Conservation (phyloP, 2,888 invertebrate species). For the Coecobrya sp. region DNA sequence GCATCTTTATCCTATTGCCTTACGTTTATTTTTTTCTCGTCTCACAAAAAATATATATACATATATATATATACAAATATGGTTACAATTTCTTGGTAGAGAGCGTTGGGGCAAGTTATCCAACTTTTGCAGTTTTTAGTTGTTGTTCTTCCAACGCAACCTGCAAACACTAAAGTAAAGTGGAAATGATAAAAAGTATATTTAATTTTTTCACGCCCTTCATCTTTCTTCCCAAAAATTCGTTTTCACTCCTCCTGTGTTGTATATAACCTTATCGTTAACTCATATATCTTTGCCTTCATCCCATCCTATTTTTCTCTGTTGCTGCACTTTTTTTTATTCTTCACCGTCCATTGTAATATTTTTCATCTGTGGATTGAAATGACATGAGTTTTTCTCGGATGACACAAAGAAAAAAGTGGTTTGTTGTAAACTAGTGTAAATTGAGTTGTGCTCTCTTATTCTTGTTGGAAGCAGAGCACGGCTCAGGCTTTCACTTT, state of each 20-base stretch:
- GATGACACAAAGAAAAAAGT: constrained; percentile 36
- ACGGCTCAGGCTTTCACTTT: constrained; percentile 38
- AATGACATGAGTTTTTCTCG: constrained; percentile 26
- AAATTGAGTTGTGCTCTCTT: constrained; percentile 40
- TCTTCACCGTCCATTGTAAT: constrained; percentile 3
- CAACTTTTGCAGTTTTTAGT: constrained; percentile 8
- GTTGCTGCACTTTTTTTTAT: background rate
- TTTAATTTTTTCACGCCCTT: constrained; percentile 52
- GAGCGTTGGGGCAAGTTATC: background rate
- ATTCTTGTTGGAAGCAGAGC: background rate
- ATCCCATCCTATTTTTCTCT: background rate
- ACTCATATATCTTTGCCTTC: background rate
- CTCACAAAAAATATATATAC: background rate
- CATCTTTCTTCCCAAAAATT: constrained; percentile 5
- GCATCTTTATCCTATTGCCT: background rate
- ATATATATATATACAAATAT: too few species aligned
- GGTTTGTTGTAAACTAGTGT: constrained; percentile 30
- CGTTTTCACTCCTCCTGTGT: background rate
- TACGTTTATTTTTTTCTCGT: background rate
- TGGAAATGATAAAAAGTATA: constrained; percentile 48
- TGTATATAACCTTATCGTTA: background rate
- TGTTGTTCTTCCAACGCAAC: background rate
- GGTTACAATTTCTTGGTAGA: background rate
- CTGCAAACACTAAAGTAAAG: constrained; percentile 24
- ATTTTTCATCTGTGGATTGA: constrained; percentile 27